Conservation (phyloP, 2,888 invertebrate species). For the Ditula angustiorana region DNA sequence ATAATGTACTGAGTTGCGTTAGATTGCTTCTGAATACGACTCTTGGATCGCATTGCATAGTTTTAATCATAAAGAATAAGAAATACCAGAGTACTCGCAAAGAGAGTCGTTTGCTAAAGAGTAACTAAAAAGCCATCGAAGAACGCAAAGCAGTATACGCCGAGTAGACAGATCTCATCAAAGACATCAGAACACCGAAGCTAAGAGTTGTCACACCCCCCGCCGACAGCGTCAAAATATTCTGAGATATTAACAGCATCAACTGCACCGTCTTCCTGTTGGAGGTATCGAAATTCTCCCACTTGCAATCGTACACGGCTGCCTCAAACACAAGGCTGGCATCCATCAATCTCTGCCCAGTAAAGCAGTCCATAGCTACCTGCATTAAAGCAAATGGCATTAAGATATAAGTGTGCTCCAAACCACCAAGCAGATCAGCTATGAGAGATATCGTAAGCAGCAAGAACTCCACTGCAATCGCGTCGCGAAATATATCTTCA, state of each 20-base stretch:
- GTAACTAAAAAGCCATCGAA: slow-evolving; percentile 44
- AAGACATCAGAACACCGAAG: slow-evolving; percentile 61
- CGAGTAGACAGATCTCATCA: slow-evolving; percentile 63
- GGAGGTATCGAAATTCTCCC: slow-evolving; percentile 65
- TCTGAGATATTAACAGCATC: slow-evolving; percentile 65
- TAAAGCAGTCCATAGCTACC: slow-evolving; percentile 63
- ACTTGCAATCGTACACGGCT: slow-evolving; percentile 65
- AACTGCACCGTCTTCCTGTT: slow-evolving; percentile 64
- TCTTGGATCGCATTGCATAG: no score
- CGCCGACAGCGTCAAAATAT: slow-evolving; percentile 61
- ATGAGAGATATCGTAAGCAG: slow-evolving; percentile 52
- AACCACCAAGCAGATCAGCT: slow-evolving; percentile 55
- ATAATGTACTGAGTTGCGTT: no score
- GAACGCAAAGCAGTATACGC: slow-evolving; percentile 64
- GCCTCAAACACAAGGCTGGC: slow-evolving; percentile 58
- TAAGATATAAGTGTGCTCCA: slow-evolving; percentile 60
- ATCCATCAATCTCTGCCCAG: slow-evolving; percentile 65
- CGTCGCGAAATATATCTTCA: slow-evolving; percentile 52
- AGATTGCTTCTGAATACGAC: no score
- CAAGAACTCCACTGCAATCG: slow-evolving; percentile 57
- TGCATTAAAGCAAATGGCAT: slow-evolving; percentile 53
- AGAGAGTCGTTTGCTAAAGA: no score
- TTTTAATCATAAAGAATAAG: neutral
- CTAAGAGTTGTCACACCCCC: slow-evolving; percentile 62
- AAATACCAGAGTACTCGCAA: neutral